Evolutionary conservation across 2,888 invertebrate species (phyloP).

Genomic region (Epirrhoe alternata): DNA sequence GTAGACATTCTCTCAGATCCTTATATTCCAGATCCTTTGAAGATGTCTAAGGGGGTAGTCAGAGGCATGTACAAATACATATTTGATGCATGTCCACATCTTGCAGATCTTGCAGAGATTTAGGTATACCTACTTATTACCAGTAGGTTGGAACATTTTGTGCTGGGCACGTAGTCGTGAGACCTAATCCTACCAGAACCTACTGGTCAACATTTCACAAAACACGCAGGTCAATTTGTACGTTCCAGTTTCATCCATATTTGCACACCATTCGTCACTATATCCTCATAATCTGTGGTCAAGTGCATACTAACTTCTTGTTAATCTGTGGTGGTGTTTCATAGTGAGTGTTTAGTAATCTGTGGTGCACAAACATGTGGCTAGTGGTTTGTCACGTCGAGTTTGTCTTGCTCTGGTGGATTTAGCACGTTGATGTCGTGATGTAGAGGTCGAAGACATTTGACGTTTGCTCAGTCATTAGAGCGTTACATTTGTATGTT

Average conservation of each 20-base stretch:
- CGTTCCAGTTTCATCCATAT: slow-evolving; percentile 47
- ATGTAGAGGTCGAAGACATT: slow-evolving; percentile 72
- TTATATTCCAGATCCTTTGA: too few relatives aligned
- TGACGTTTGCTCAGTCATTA: slow-evolving; percentile 75
- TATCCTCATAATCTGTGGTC: slow-evolving; percentile 15
- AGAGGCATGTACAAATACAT: too few relatives aligned
- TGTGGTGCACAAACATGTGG: slow-evolving; percentile 65
- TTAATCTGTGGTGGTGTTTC: slow-evolving; percentile 14
- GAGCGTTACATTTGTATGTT: slow-evolving; percentile 66
- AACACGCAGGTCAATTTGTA: slow-evolving; percentile 44
- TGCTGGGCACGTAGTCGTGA: background rate
- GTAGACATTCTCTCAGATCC: too few relatives aligned
- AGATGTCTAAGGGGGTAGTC: too few relatives aligned
- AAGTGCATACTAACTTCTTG: slow-evolving; percentile 5
- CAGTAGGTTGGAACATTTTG: too few relatives aligned
- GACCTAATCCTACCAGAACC: background rate
- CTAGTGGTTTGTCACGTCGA: slow-evolving; percentile 73
- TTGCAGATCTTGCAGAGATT: too few relatives aligned
- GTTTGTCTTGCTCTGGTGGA: slow-evolving; percentile 71
- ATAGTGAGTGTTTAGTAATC: background rate
- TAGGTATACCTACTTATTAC: too few relatives aligned
- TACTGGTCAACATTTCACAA: slow-evolving; percentile 12
- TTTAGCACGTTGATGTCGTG: slow-evolving; percentile 79
- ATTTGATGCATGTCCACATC: too few relatives aligned
- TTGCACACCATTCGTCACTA: slow-evolving; percentile 20